Percentiles rank a stretch among this genome's conserved stretches.
These are phyloP conservation scores for Formica aserva DNA, from an alignment of 2,888 invertebrate genomes.

Conservation along the genomic window DNA sequence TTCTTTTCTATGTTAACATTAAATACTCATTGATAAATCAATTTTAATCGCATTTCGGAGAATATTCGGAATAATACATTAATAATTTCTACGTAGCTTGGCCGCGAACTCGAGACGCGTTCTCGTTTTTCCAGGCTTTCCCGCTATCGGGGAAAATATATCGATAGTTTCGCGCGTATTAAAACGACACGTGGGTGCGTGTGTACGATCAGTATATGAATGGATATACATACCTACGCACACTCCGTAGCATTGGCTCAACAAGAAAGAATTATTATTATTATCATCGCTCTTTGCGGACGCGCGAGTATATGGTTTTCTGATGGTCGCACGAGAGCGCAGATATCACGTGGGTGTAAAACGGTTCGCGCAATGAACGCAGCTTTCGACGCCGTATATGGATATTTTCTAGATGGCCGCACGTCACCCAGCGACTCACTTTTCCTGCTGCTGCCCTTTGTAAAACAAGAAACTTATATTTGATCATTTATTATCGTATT, in stretches of 20 bases:
- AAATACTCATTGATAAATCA: neutral
- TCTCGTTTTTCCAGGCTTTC: neutral
- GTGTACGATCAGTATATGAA: constrained; percentile 77
- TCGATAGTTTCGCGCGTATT: constrained; percentile 37
- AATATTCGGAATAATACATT: neutral
- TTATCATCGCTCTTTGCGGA: constrained; percentile 69
- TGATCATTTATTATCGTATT: neutral
- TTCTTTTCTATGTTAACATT: neutral
- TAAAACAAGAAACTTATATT: constrained; percentile 2
- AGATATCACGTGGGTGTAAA: constrained; percentile 80
- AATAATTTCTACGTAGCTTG: neutral
- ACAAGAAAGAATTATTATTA: constrained; percentile 78
- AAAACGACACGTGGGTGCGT: constrained; percentile 59
- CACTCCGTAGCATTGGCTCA: constrained; percentile 74
- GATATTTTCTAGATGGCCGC: constrained; percentile 70
- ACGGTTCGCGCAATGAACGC: constrained; percentile 79
- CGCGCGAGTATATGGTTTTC: constrained; percentile 61
- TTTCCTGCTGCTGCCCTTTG: neutral
- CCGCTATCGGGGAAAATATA: constrained; percentile 28
- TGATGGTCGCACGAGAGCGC: constrained; percentile 61
- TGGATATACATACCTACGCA: constrained; percentile 82
- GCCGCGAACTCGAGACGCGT: neutral
- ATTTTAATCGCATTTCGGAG: neutral
- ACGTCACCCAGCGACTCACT: constrained; percentile 30
- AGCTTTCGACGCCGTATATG: constrained; percentile 83